phyloP scores from a whole-genome alignment of 2,113 vertebrate species.

The Glareola pratincola region DNA sequence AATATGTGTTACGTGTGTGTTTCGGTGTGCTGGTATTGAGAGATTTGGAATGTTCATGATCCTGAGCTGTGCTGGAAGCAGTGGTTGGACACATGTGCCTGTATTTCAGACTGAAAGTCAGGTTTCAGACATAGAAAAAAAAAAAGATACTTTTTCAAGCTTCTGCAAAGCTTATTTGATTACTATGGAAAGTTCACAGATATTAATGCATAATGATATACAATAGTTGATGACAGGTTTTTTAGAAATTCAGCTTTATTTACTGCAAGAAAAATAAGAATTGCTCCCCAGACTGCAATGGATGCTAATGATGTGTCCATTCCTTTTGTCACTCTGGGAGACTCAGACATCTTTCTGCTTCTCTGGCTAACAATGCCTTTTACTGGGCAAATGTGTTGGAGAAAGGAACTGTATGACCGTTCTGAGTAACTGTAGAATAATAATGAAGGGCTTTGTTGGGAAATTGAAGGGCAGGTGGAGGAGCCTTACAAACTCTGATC shows the following conservation, averaged over 20 bases:
- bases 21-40: not conserved
- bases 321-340: not conserved
- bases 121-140: not conserved
- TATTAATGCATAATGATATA: not conserved
- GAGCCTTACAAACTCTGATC: not conserved
- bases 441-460: not conserved
- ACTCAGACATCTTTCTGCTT: not conserved
- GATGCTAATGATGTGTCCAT: not conserved
- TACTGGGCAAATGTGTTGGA: not conserved
- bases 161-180: not conserved
- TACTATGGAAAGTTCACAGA: not conserved
- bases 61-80: not conserved
- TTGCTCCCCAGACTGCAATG: not conserved
- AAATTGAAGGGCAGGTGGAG: slow-evolving; percentile 18
- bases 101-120: not conserved
- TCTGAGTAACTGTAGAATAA: slow-evolving; percentile 12
- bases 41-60: not conserved
- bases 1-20: rapidly evolving
- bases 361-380: not conserved
- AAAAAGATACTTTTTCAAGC: not conserved
- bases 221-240: not conserved
- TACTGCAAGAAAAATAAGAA: not conserved
- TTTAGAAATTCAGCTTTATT: slow-evolving; percentile 1
- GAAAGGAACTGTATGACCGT: not conserved
- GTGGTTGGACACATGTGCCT: not conserved